These are phyloP conservation scores for Aporrectodea caliginosa DNA, from an alignment of 1,140 invertebrate genomes.

Conservation along the genomic window DNA sequence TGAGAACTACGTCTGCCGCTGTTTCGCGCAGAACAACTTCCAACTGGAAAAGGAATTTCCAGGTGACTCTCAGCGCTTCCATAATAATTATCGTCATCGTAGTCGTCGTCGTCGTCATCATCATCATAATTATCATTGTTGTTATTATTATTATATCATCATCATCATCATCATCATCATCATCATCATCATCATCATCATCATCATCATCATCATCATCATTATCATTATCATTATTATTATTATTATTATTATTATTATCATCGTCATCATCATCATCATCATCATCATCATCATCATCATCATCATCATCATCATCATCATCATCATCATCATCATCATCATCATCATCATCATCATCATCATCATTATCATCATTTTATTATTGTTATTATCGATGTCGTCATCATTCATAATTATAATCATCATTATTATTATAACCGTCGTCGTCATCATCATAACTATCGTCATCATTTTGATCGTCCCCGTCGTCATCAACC, in stretches of 20 bases:
- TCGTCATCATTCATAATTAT: not conserved
- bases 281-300: conserved; percentile 3
- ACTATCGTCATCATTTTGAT: not conserved
- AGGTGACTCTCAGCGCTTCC: too few species aligned
- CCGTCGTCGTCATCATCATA: not conserved
- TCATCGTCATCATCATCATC: too few species aligned
- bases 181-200: not conserved
- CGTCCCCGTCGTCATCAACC: not conserved
- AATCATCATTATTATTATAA: not conserved
- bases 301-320: conserved; percentile 1
- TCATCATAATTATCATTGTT: too few species aligned
- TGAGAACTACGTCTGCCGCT: conserved; percentile 5
- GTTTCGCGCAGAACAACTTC: conserved; percentile 16
- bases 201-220: not conserved
- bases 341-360: conserved; percentile 2
- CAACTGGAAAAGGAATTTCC: conserved; percentile 10
- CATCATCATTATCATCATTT: not conserved
- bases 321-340: conserved; percentile 2
- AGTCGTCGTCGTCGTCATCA: too few species aligned
- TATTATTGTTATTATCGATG: not conserved
- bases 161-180: not conserved
- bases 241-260: too few species aligned
- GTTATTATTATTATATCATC: too few species aligned
- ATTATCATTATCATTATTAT: too few species aligned
- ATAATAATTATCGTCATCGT: too few species aligned